Conservation (phyloP, 2,113 vertebrate species). For the Odobenus rosmarus region DNA sequence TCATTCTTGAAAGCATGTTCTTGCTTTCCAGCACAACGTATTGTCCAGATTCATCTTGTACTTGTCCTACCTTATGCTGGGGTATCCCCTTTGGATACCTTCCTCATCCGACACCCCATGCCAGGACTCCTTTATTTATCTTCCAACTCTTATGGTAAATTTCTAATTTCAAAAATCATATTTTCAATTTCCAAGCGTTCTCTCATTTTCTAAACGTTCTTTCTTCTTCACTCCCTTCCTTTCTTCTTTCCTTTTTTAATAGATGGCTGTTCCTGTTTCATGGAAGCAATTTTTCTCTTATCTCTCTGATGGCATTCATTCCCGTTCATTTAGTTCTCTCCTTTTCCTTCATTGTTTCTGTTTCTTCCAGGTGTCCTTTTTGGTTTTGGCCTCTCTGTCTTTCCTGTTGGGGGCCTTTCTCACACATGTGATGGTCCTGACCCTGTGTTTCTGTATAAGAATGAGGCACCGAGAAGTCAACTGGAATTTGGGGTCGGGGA, state of each 20-base stretch:
- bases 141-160: background rate
- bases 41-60: background rate
- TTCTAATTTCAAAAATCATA: background rate
- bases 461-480: background rate
- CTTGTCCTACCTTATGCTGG: background rate
- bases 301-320: background rate
- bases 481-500: background rate
- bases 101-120: background rate
- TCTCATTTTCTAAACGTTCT: background rate
- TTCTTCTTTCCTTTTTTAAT: background rate
- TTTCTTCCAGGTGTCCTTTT: background rate
- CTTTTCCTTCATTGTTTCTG: background rate
- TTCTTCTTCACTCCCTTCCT: background rate
- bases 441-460: background rate
- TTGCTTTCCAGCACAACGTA: background rate
- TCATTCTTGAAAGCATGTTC: background rate
- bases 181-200: background rate
- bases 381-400: conserved; percentile 6
- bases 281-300: background rate
- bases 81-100: too few relatives aligned
- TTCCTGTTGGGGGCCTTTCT: background rate
- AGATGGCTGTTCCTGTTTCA: background rate
- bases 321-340: background rate
- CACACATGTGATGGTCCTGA: background rate
- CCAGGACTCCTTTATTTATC: background rate